These are phyloP conservation scores for Dysdera silvatica DNA, from an alignment of 1,140 invertebrate species.

Conservation along the genomic window DNA sequence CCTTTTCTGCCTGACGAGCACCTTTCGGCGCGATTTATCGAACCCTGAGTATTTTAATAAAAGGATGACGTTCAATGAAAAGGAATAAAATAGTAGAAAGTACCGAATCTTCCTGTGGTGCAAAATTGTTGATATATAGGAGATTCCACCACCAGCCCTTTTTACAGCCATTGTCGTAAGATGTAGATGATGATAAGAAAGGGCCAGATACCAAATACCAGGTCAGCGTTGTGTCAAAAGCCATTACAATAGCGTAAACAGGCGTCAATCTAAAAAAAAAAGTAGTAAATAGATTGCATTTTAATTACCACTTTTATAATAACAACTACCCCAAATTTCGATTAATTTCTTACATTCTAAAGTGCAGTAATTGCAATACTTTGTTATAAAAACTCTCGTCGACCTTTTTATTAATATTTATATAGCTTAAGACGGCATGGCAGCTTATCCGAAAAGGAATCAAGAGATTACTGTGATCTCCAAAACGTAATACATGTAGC, in stretches of 20 bases:
- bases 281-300: background rate
- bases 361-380: background rate
- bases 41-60: background rate
- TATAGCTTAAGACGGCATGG: no score
- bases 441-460: no score
- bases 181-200: conserved; percentile 1
- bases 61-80: background rate
- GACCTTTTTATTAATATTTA: no score
- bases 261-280: conserved; percentile 18
- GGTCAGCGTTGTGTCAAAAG: background rate
- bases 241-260: conserved; percentile 15
- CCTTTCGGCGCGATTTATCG: background rate
- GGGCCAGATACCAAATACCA: conserved; percentile 26
- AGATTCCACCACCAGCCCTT: conserved; percentile 36
- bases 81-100: background rate
- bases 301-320: background rate
- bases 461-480: no score
- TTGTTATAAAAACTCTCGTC: background rate
- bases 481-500: no score
- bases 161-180: conserved; percentile 12
- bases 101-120: background rate
- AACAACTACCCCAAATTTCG: background rate
- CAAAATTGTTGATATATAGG: conserved; percentile 34
- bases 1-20: background rate
- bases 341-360: background rate